Evolutionary conservation across 2,113 vertebrate species (phyloP), one percentile per base, ranked within the genome.

Genomic region (Dendrocopos noguchii): DNA sequence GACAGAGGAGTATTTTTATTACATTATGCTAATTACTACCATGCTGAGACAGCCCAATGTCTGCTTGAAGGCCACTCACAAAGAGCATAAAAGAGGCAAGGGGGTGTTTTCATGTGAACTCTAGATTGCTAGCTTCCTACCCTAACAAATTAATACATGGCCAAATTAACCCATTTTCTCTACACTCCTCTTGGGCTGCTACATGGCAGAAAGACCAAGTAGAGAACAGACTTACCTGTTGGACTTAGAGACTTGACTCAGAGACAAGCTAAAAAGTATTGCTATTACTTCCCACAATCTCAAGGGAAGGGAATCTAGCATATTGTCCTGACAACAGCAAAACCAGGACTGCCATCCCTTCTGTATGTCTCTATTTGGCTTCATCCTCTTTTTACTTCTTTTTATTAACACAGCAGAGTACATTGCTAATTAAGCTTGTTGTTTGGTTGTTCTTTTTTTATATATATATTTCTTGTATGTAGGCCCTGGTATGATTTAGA

Each of bases 381-480:
- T 89, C 39, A 60, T 60, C 24, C 15, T 61, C 21, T 71, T 91
- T 84, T 82, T 74, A 74, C 42, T 56, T 74, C 53, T 87, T 63
- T 64, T 87, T 84, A 87, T 67, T 91, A 89, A 85, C 7, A 3
- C 64, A 80, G 79, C 47, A 67, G 47, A 91, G 65, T 53, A 74
- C 81, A 57, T 18, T 74, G 65, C 76, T 91, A 92, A 96, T 83
- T 93, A 91, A 82, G 39, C 8, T 65, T 72, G 56, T 44, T 44
- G 42, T 44, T 44, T 44, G 42, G 14, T 44, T 44, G 74, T 72
- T 83, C 87, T 87, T 89, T 78, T 87, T 90, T 87, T 85, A 57
- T 39, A 39, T 39, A 39, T 39, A 39, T 39, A 39, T 90, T 42
- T 78, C 87, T 87, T 80, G 84, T 79, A 94, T 61, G 57, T 64